These are phyloP conservation scores for Griposia aprilina DNA, from an alignment of 2,888 invertebrate species.

Conservation along the genomic window DNA sequence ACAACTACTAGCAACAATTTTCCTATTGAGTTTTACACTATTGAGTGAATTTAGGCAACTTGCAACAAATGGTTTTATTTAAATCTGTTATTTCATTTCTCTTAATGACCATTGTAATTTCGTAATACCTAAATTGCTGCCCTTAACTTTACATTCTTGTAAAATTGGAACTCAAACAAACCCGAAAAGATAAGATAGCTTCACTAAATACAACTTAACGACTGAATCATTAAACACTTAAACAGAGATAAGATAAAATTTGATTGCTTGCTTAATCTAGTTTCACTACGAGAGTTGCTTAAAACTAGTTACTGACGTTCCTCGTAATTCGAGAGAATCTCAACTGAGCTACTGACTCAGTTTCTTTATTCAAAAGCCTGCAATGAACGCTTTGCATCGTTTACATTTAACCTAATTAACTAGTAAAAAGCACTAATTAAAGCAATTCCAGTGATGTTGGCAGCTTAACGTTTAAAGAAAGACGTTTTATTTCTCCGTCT, in stretches of 20 bases:
- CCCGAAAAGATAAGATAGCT: slow-evolving; percentile 37
- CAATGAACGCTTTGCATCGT: slow-evolving; percentile 39
- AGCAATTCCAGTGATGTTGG: slow-evolving; percentile 54
- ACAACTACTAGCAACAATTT: not conserved
- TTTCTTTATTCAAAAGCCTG: slow-evolving; percentile 42
- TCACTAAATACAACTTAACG: slow-evolving; percentile 39
- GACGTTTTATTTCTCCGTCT: slow-evolving; percentile 38
- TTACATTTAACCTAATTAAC: slow-evolving; percentile 63
- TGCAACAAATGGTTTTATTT: too few relatives aligned
- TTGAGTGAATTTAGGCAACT: too few relatives aligned
- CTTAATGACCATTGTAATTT: slow-evolving; percentile 13
- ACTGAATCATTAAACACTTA: slow-evolving; percentile 48
- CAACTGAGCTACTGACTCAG: slow-evolving; percentile 47
- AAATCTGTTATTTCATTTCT: not conserved
- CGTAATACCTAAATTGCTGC: not conserved
- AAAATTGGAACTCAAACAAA: slow-evolving; percentile 20
- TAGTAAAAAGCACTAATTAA: slow-evolving; percentile 57
- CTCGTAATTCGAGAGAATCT: slow-evolving; percentile 35
- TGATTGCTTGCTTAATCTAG: slow-evolving; percentile 43
- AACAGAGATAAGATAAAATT: slow-evolving; percentile 48
- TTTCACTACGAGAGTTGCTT: slow-evolving; percentile 26
- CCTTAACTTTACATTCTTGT: slow-evolving; percentile 19
- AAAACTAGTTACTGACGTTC: slow-evolving; percentile 43
- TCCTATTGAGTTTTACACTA: too few relatives aligned
- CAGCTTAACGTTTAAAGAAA: slow-evolving; percentile 53